A percentile compares a stretch with the other conserved stretches of the same genome.
phyloP scores from a whole-genome alignment of 2,888 invertebrate genomes.

The Xestia xanthographa region DNA sequence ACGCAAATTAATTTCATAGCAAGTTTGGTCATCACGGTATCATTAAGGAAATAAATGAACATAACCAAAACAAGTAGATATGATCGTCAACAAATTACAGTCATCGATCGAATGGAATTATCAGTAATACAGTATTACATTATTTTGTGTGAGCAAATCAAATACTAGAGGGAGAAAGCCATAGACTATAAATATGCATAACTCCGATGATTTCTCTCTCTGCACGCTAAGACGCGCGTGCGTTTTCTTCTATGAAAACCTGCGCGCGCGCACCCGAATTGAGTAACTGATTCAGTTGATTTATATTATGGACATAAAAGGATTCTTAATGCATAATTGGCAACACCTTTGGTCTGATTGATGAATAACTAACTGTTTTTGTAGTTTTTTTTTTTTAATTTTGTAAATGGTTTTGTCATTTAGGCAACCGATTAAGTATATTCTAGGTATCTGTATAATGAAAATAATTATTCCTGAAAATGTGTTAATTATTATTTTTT shows the following conservation, averaged over 20 bases:
- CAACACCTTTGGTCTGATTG: neutral
- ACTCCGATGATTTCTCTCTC: slow-evolving; percentile 81
- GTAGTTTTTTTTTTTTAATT: too few species aligned
- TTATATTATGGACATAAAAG: slow-evolving; percentile 30
- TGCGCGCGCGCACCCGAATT: slow-evolving; percentile 59
- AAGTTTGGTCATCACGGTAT: slow-evolving; percentile 14
- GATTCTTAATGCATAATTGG: slow-evolving; percentile 30
- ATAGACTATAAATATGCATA: slow-evolving; percentile 86
- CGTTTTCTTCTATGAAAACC: slow-evolving; percentile 75
- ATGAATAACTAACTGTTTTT: too few species aligned
- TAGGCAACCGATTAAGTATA: neutral
- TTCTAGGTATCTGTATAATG: neutral
- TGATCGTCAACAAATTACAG: slow-evolving; percentile 24
- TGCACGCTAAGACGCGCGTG: slow-evolving; percentile 80
- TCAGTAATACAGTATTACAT: slow-evolving; percentile 28
- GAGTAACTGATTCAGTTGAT: slow-evolving; percentile 42
- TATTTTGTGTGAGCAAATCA: slow-evolving; percentile 59
- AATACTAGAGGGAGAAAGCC: slow-evolving; percentile 83
- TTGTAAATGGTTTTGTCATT: too few species aligned
- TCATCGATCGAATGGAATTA: slow-evolving; percentile 28
- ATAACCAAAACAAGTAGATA: neutral
- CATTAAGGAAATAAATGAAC: slow-evolving; percentile 25
- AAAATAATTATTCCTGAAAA: neutral
- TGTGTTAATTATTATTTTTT: neutral
- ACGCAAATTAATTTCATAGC: slow-evolving; percentile 1